phyloP scores from a whole-genome alignment of 2,113 vertebrate genomes.

The Podarcis raffonei region DNA sequence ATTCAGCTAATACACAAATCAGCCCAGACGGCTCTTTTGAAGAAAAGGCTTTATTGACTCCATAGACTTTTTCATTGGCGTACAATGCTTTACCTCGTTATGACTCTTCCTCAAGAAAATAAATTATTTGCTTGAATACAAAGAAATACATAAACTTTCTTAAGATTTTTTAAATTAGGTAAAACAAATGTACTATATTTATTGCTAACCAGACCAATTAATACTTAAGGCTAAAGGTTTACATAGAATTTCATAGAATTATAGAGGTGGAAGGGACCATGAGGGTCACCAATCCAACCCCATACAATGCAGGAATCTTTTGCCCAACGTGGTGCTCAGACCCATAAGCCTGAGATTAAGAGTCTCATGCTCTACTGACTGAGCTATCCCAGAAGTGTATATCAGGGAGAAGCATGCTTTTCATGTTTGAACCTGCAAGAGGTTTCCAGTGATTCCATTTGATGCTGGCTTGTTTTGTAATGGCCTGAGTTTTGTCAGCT shows the following conservation, averaged over 20 bases:
- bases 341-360: too few relatives aligned
- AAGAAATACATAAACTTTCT: not conserved
- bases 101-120: not conserved
- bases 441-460: not conserved
- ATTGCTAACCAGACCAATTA: not conserved
- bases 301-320: too few relatives aligned
- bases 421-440: not conserved
- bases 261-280: too few relatives aligned
- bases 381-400: too few relatives aligned
- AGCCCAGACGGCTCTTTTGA: conserved; percentile 25
- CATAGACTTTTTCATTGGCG: conserved; percentile 35
- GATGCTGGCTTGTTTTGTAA: not conserved
- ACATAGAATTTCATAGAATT: not conserved
- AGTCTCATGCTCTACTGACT: too few relatives aligned
- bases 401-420: too few relatives aligned
- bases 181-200: not conserved
- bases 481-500: not conserved
- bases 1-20: conserved; percentile 71
- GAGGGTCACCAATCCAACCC: too few relatives aligned
- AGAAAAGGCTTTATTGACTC: conserved; percentile 9
- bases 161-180: not conserved
- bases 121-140: not conserved
- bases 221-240: not conserved
- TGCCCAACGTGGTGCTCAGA: too few relatives aligned
- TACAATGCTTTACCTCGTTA: conserved; percentile 36